Percentiles rank a stretch among this genome's conserved stretches.
Conservation (phyloP, 1,140 invertebrate species). For the Bradysia coprophila region DNA sequence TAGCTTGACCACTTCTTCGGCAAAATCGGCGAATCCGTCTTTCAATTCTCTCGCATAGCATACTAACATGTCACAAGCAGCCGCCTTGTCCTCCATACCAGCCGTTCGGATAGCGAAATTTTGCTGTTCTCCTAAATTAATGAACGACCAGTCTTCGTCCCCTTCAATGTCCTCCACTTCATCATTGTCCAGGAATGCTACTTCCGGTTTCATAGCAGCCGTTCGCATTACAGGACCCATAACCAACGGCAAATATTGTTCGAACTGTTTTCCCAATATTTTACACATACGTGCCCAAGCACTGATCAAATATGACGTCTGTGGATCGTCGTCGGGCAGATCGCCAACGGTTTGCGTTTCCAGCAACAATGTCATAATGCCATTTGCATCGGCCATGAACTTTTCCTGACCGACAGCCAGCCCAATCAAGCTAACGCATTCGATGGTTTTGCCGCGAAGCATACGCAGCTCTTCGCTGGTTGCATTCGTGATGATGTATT, state of each 20-base stretch:
- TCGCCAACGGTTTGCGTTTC: slow-evolving; percentile 75
- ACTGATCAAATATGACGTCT: slow-evolving; percentile 94
- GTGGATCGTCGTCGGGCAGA: slow-evolving; percentile 87
- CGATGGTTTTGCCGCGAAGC: slow-evolving; percentile 88
- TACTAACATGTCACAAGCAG: slow-evolving; percentile 97
- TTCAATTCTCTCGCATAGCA: slow-evolving; percentile 96
- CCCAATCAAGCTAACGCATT: slow-evolving; percentile 96
- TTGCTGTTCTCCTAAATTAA: slow-evolving; percentile 89
- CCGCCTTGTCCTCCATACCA: slow-evolving; percentile 93
- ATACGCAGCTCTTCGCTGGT: slow-evolving; percentile 72
- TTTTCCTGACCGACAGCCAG: slow-evolving; percentile 92
- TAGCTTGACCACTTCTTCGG: slow-evolving; percentile 82
- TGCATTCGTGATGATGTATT: slow-evolving; percentile 94
- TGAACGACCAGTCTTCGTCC: slow-evolving; percentile 95
- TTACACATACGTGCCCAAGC: slow-evolving; percentile 99
- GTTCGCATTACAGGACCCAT: slow-evolving; percentile 94
- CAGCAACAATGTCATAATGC: slow-evolving; percentile 91
- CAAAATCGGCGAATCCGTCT: slow-evolving; percentile 87
- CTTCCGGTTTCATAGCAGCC: slow-evolving; percentile 91
- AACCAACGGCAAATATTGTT: slow-evolving; percentile 91
- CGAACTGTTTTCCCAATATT: slow-evolving; percentile 87
- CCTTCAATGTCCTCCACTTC: slow-evolving; percentile 72
- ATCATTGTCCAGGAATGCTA: slow-evolving; percentile 88
- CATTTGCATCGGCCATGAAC: slow-evolving; percentile 84
- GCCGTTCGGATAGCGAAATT: slow-evolving; percentile 84